phyloP scores from a whole-genome alignment of 2,797 vertebrate species.

The Syngnathus acus region DNA sequence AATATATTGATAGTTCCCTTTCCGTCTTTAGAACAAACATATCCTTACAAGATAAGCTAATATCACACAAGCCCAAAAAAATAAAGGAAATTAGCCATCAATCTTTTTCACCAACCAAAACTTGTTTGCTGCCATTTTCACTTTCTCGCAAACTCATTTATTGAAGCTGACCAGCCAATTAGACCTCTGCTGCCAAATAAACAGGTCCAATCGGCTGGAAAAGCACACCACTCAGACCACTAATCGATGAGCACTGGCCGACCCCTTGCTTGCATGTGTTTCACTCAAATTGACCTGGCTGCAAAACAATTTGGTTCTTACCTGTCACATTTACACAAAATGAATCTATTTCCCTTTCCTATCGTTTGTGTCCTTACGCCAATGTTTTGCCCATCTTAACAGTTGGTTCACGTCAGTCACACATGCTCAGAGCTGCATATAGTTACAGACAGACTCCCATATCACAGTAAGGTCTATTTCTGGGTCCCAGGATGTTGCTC shows the following conservation, averaged over 20 bases:
- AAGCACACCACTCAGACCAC: slow-evolving; percentile 4
- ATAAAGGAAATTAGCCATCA: not conserved
- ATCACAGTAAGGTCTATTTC: slow-evolving; percentile 58
- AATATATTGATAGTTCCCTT: too few species aligned
- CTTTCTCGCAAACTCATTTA: not conserved
- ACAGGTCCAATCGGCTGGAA: slow-evolving; percentile 1
- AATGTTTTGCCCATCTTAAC: not conserved
- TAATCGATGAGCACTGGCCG: not conserved
- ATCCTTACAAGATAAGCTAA: not conserved
- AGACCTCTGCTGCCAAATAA: not conserved
- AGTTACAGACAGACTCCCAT: slow-evolving; percentile 37
- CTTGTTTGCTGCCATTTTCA: not conserved
- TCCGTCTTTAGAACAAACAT: too few species aligned
- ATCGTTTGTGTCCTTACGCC: not conserved
- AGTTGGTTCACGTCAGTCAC: slow-evolving; percentile 10
- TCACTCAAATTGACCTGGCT: not conserved
- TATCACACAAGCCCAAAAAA: not conserved
- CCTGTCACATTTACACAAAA: slow-evolving; percentile 11
- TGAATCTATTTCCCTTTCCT: slow-evolving; percentile 15
- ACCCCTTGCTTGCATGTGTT: not conserved
- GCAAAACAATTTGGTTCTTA: not conserved
- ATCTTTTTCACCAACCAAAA: not conserved
- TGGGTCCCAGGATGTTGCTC: slow-evolving; percentile 62
- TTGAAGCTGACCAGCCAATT: not conserved
- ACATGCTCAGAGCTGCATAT: slow-evolving; percentile 15